Conservation (phyloP, 2,888 invertebrate genomes). For the Ypsolopha scabrella region DNA sequence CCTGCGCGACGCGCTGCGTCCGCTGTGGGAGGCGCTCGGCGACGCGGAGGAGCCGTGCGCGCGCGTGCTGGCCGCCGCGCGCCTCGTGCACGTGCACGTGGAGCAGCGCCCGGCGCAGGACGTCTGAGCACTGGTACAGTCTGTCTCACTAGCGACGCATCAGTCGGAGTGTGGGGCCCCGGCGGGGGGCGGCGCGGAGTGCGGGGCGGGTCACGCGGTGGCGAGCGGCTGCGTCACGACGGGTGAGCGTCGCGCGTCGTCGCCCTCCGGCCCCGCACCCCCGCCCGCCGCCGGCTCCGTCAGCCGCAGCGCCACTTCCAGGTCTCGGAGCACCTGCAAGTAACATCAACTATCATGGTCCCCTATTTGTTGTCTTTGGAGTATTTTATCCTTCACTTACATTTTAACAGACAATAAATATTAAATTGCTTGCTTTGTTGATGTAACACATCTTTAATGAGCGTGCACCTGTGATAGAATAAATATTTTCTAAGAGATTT, state of each 20-base stretch:
- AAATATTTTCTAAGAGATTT: no score
- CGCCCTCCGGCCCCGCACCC: slow-evolving; percentile 35
- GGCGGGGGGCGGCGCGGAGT: slow-evolving; percentile 34
- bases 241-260: slow-evolving; percentile 66
- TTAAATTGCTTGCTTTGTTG: no score
- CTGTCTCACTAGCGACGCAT: background rate
- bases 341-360: background rate
- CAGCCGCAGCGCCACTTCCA: slow-evolving; percentile 84
- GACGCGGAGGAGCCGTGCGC: background rate
- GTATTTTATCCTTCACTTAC: no score
- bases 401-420: no score
- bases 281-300: slow-evolving; percentile 40
- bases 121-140: background rate
- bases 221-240: slow-evolving; percentile 65
- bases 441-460: no score
- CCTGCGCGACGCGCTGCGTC: slow-evolving; percentile 62
- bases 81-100: slow-evolving; percentile 3
- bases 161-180: slow-evolving; percentile 3
- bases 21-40: slow-evolving; percentile 12
- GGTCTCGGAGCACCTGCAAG: slow-evolving; percentile 82
- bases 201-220: slow-evolving; percentile 42
- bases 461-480: no score
- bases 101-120: slow-evolving; percentile 2
- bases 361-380: background rate
- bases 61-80: slow-evolving; percentile 9